Evolutionary conservation across 2,888 invertebrate species (phyloP).

Genomic region (Notocelia uddmanniana): DNA sequence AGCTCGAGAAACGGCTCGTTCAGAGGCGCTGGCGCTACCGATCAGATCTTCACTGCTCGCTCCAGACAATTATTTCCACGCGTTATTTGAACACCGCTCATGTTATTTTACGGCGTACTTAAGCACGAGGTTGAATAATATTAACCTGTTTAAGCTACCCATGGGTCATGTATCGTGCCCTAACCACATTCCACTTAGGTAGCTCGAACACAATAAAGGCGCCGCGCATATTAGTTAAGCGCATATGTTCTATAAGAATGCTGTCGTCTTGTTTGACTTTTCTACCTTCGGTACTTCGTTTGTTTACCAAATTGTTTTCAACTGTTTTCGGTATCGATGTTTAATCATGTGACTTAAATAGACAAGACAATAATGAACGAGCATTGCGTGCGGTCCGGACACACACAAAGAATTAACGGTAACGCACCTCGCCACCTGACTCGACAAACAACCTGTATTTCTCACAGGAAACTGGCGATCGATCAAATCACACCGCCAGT

Average conservation of each 20-base stretch:
- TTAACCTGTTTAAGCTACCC: slow-evolving; percentile 66
- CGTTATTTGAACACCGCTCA: slow-evolving; percentile 51
- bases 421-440: slow-evolving; percentile 72
- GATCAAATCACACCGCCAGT: slow-evolving; percentile 78
- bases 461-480: slow-evolving; percentile 80
- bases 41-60: slow-evolving; percentile 39
- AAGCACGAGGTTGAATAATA: slow-evolving; percentile 61
- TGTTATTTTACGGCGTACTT: slow-evolving; percentile 51
- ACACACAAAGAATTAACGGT: slow-evolving; percentile 70
- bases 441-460: slow-evolving; percentile 79
- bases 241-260: slow-evolving; percentile 44
- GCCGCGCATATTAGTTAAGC: slow-evolving; percentile 46
- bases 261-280: slow-evolving; percentile 38
- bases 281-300: slow-evolving; percentile 41
- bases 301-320: slow-evolving; percentile 42
- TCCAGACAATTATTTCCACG: slow-evolving; percentile 50
- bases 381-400: slow-evolving; percentile 64
- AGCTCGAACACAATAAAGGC: slow-evolving; percentile 56
- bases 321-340: slow-evolving; percentile 45
- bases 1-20: slow-evolving; percentile 56
- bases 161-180: slow-evolving; percentile 60
- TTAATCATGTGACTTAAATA: slow-evolving; percentile 44
- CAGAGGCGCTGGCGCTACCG: slow-evolving; percentile 47
- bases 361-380: slow-evolving; percentile 49
- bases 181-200: slow-evolving; percentile 65